Base-by-base conservation (phyloP, 2,888 invertebrate species). In the Noctua fimbriata region DNA sequence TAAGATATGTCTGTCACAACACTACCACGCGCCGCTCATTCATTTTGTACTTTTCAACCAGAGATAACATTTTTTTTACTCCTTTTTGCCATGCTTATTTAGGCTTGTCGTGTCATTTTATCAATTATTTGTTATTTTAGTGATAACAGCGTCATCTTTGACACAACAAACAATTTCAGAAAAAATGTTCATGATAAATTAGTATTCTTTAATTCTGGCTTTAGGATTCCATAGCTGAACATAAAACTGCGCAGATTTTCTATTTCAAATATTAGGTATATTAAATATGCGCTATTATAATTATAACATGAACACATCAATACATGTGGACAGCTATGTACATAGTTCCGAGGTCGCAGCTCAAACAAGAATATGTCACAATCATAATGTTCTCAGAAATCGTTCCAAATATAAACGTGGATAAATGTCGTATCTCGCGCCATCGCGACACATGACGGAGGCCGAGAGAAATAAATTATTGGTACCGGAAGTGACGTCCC, bases 401-500 rank as follows among this genome's bases (percentile, higher is more conserved):
- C 90, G 93, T 94, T 95, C 95, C 92, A 94, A 95, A 94, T 95
- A 93, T 96, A 95, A 94, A 94, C 90, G 92, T 93, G 93, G 93
- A 94, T 95, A 94, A 94, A 95, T 95, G 94, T 95, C 95, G 94
- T 94, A 94, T 95, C 94, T 93, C 93, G 93, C 95, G 93, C 95
- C 94, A 94, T 95, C 95, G 93, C 95, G 93, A 94, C 96, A 94
- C 92, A 93, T 94, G 95, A 94, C 93, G 94, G 95, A 94, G 95
- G 93, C 94, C 94, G 94, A 93, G 94, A 94, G 94, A 95, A 95
- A 95, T 96, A 96, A 96, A 95, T 96, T 95, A 96, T 96, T 95
- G 94, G 93, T 93, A 96, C 95, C 96, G 96, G 96, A 96, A 96
- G 95, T 96, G 96, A 96, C 96, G 96, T 96, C 93, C 92, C 94